These are phyloP conservation scores for Erythrocercus mccallii DNA, from an alignment of 2,113 vertebrate genomes.

Conservation along the genomic window DNA sequence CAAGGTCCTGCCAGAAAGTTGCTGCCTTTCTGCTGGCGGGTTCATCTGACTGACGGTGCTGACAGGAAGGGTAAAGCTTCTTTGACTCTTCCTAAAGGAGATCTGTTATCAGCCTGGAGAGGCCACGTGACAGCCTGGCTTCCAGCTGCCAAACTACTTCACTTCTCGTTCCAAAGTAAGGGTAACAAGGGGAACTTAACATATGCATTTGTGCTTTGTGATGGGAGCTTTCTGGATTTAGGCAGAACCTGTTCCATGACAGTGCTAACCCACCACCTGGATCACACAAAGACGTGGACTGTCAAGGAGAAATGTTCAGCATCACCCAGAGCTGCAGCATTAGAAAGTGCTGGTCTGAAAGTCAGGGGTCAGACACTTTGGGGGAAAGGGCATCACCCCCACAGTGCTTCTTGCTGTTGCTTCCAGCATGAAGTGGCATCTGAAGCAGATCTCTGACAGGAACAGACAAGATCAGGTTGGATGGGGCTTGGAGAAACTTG, in stretches of 20 bases:
- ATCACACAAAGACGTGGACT: neutral
- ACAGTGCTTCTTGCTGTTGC: neutral
- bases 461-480: neutral
- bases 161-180: neutral
- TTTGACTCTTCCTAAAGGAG: neutral
- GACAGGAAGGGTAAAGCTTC: neutral
- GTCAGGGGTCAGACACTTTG: neutral
- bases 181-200: neutral
- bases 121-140: neutral
- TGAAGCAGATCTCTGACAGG: neutral
- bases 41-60: neutral
- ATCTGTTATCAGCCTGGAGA: neutral
- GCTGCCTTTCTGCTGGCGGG: neutral
- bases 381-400: neutral
- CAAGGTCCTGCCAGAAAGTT: neutral
- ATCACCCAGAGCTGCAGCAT: neutral
- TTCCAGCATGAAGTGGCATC: neutral
- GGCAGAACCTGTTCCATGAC: neutral
- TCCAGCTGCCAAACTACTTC: neutral
- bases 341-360: neutral
- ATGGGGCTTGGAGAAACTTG: neutral
- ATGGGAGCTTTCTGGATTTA: neutral
- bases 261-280: neutral
- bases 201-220: fast-evolving
- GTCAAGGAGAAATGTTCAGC: neutral